These are phyloP conservation scores for Choristoneura fumiferana DNA, from an alignment of 1,140 invertebrate genomes.

Conservation along the genomic window DNA sequence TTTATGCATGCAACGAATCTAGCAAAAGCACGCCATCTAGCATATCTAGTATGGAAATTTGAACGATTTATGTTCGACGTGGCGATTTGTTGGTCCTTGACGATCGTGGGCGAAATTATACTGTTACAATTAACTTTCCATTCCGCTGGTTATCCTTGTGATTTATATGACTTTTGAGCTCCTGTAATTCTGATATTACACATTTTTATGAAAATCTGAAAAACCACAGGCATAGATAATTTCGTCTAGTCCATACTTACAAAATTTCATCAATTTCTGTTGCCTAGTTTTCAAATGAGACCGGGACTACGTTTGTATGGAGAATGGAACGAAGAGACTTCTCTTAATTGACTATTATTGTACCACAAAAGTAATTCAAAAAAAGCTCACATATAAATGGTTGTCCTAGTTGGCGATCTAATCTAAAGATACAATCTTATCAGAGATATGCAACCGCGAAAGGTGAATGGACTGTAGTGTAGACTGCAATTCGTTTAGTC, in stretches of 20 bases:
- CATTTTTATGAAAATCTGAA: background rate
- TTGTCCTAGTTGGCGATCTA: no score
- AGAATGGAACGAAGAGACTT: no score
- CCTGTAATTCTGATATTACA: background rate
- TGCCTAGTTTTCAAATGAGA: no score
- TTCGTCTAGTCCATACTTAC: no score
- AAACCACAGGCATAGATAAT: no score
- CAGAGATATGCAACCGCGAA: background rate
- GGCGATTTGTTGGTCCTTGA: constrained; percentile 8
- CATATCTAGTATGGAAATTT: constrained; percentile 7
- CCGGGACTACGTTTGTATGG: no score
- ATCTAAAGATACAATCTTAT: background rate
- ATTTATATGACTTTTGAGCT: background rate
- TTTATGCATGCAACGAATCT: background rate
- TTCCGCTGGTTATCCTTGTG: constrained; percentile 9
- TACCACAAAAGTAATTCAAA: no score
- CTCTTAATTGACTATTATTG: no score
- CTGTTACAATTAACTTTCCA: constrained; percentile 13
- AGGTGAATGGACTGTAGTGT: background rate
- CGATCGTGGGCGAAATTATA: constrained; percentile 7
- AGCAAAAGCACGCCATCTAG: background rate
- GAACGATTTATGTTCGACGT: background rate
- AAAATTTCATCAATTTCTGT: no score
- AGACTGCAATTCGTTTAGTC: no score
- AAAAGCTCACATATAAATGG: no score